Base-by-base conservation (phyloP, 2,888 invertebrate genomes). In the Drosophila borborema region DNA sequence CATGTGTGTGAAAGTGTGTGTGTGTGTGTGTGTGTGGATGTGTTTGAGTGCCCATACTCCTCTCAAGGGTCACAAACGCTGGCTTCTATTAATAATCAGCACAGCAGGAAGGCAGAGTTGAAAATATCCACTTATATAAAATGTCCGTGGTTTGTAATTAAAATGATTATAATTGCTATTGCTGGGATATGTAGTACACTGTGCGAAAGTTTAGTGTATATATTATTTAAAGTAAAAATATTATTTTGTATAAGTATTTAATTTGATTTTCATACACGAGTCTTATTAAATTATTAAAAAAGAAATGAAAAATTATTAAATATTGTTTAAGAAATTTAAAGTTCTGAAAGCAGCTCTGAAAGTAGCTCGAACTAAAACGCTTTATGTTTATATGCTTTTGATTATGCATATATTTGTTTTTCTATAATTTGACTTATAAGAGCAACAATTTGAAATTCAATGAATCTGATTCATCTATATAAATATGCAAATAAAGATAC, bases 81-180 rank as follows among this genome's bases (percentile, higher is more conserved):
- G 77, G 66, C 74, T 53, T 77, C 72, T 81, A 80, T 70, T 80
- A 79, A 76, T 81, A 82, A 77, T 74, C 67, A 67, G 59, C 53
- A 8, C 62, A 60, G 59, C 53, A 34, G 65, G 55, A 64, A 31
- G 56, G 45, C 43, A 40, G 20, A 40, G 43, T 38, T 60, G 67
- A 45, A 75, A 70, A 77, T 72, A 76, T 74, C 71, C 80, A 85
- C 80, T 81, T 73, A 80, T 74, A 75, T 72, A 69, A 70, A 85
- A 69, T 69, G 76, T 67, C 60, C 64, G 68, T 64, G 77, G 58
- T 72, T 72, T 66, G 76, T 77, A 83, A 86, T 82, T 88, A 80
- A 74, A 82, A 74, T 79, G 74, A 86, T 84, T 89, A 83, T 84
- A 81, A 89, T 75, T 84, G 78, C 67, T 34, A 62, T 70, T 54